Evolutionary conservation across 1,140 invertebrate genomes (phyloP), one percentile per base, ranked within the genome.

Genomic region (Drosophila nigrodunni): DNA sequence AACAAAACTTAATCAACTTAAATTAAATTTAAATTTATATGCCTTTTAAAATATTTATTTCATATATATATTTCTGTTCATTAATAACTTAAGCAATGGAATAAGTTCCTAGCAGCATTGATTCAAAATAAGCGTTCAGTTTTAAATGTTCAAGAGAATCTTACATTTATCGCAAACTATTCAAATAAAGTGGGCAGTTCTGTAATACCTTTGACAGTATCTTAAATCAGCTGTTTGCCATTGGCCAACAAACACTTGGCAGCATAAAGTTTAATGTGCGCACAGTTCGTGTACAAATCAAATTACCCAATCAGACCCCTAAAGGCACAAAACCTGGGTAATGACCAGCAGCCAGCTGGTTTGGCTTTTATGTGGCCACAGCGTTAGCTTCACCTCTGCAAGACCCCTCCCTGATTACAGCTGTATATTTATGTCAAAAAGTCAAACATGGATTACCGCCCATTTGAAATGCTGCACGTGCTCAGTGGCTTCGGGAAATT

Each of bases 381-480:
- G 67, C 55, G 50, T 50, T 67, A 68, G 7, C 41, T 47, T 49
- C 37, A 47, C 18, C 18, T 10, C 9, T 11, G 18, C 25, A 30
- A 11, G 25, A 4, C 62, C 21, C 41, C 46, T n/a, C 21, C 13
- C 18, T 9, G 50, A 43, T 13, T 43, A 57, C 18, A 59, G 52
- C 73, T 70, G 15, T 15, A 74, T 67, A 88, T 80, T 80, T 80
- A 80, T 87, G 83, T 82, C 77, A 88, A 82, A 86, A 71, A 55
- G 49, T 64, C 72, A 87, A 82, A 81, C 74, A 59, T 66, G 54
- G 72, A 77, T 64, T 39, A 68, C 80, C 66, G 80, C 74, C 76
- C 61, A 67, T 79, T 76, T 68, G 41, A 82, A 79, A 62, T 73
- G 78, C 59, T 86, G 82, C 82, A 88, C 82, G 82, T 86, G 83